Evolutionary conservation across 2,113 vertebrate genomes (phyloP).

Genomic region (Mohoua ochrocephala): DNA sequence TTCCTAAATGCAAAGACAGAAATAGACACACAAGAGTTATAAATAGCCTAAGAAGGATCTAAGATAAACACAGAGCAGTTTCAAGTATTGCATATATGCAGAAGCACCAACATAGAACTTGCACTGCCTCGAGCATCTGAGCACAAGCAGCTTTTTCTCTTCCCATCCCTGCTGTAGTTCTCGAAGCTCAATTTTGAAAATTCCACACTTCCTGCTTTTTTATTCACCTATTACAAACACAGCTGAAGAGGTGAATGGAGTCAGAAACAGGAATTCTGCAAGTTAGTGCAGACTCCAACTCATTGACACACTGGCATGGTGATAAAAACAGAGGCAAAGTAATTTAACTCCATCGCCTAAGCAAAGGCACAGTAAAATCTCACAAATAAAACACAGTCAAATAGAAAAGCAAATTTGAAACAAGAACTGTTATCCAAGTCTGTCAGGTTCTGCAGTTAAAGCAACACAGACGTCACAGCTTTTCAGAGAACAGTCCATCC

Average conservation of each 20-base stretch:
- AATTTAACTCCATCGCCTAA: not conserved
- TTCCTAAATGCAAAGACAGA: not conserved
- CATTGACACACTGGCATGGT: rapidly evolving
- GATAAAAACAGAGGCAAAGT: not conserved
- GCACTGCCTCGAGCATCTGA: not conserved
- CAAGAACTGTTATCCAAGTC: not conserved
- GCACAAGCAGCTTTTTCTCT: not conserved
- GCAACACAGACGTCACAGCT: not conserved
- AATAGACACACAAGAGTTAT: not conserved
- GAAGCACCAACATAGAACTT: not conserved
- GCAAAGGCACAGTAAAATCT: not conserved
- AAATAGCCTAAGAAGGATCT: not conserved
- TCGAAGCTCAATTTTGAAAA: not conserved
- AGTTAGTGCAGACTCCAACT: not conserved
- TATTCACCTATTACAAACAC: not conserved
- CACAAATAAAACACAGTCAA: not conserved
- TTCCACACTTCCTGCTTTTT: not conserved
- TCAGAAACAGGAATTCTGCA: not conserved
- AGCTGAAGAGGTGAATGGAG: not conserved
- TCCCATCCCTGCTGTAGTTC: rapidly evolving
- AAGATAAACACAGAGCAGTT: not conserved
- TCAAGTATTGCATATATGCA: not conserved
- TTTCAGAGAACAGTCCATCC: not conserved
- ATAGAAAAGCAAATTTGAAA: not conserved
- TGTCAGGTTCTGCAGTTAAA: not conserved